Conservation (phyloP, 2,113 vertebrate species). For the Echinops telfairi region DNA sequence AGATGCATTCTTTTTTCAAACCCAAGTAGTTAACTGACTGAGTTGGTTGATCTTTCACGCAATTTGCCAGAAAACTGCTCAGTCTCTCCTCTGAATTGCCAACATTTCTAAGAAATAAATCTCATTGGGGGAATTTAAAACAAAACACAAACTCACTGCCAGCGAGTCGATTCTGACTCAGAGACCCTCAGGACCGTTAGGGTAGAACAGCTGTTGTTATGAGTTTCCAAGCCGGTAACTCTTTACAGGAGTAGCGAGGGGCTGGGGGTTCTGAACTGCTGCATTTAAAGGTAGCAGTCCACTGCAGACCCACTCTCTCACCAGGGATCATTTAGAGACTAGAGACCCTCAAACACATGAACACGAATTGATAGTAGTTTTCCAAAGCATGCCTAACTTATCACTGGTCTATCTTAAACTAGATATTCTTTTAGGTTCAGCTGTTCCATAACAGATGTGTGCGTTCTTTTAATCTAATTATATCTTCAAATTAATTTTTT, state of each 20-base stretch:
- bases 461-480: slow-evolving; percentile 11
- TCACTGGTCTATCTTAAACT: neutral
- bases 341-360: neutral
- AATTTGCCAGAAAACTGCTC: neutral
- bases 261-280: too few relatives aligned
- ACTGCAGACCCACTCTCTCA: too few relatives aligned
- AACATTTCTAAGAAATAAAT: slow-evolving; percentile 10
- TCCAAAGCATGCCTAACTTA: neutral
- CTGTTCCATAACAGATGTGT: neutral
- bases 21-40: neutral
- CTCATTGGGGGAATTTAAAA: neutral
- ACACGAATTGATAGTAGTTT: neutral
- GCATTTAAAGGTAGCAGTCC: too few relatives aligned
- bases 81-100: neutral
- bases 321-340: neutral
- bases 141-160: too few relatives aligned
- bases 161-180: too few relatives aligned
- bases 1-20: neutral
- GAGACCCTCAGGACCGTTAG: too few relatives aligned
- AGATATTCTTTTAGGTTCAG: neutral
- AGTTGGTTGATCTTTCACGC: slow-evolving; percentile 1
- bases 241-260: too few relatives aligned
- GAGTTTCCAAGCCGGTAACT: too few relatives aligned
- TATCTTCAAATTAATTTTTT: slow-evolving; percentile 32
- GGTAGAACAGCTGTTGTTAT: too few relatives aligned